These are phyloP conservation scores for Chalcosyrphus nemorum DNA, from an alignment of 2,888 invertebrate genomes.

Conservation along the genomic window DNA sequence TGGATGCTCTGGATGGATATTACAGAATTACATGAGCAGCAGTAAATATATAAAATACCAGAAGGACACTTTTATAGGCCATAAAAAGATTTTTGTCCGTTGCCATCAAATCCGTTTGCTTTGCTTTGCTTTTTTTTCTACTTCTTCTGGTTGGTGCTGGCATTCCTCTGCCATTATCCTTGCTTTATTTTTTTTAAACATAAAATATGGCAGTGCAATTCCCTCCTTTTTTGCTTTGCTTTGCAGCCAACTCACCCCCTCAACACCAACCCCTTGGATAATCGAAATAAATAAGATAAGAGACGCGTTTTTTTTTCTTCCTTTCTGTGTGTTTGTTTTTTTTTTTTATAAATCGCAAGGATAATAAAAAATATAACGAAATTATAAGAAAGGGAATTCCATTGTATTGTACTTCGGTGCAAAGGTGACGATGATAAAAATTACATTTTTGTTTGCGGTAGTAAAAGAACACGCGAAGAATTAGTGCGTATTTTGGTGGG, in stretches of 20 bases:
- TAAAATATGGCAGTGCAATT: slow-evolving; percentile 52
- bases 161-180: slow-evolving; percentile 27
- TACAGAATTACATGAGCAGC: slow-evolving; percentile 31
- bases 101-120: slow-evolving; percentile 23
- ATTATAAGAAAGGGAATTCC: slow-evolving; percentile 63
- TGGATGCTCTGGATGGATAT: slow-evolving; percentile 43
- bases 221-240: neutral
- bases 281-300: slow-evolving; percentile 61
- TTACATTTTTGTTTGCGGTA: slow-evolving; percentile 66
- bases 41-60: slow-evolving; percentile 56
- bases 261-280: slow-evolving; percentile 12
- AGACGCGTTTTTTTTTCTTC: slow-evolving; percentile 27
- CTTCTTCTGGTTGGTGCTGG: neutral
- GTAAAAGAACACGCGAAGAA: slow-evolving; percentile 65
- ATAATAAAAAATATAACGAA: slow-evolving; percentile 58
- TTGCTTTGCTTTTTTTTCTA: neutral
- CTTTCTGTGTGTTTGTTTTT: too few relatives aligned
- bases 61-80: slow-evolving; percentile 62
- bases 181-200: slow-evolving; percentile 19
- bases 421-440: slow-evolving; percentile 71
- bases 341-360: slow-evolving; percentile 62
- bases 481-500: slow-evolving; percentile 58
- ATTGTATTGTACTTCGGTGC: slow-evolving; percentile 63
- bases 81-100: slow-evolving; percentile 56
- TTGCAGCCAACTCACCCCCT: slow-evolving; percentile 8